A percentile compares a stretch with the other conserved stretches of the same genome.
These are phyloP conservation scores for Lethocerus indicus DNA, from an alignment of 1,140 invertebrate genomes.

Conservation along the genomic window DNA sequence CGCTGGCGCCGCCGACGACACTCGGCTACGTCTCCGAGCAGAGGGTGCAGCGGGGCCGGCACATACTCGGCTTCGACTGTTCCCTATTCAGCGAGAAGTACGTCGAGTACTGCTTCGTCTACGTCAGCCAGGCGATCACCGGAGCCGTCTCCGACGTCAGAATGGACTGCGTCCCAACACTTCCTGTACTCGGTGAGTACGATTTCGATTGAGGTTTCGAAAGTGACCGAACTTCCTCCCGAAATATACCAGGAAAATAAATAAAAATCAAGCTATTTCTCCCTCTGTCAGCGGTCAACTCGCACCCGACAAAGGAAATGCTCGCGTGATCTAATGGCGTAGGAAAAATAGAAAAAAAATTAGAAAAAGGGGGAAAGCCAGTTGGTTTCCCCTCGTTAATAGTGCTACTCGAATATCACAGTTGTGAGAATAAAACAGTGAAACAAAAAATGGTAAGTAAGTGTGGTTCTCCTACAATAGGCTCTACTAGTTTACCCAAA, in stretches of 20 bases:
- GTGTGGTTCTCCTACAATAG: too few relatives aligned
- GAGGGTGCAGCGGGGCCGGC: conserved; percentile 40
- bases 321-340: too few relatives aligned
- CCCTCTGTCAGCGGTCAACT: not conserved
- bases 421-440: too few relatives aligned
- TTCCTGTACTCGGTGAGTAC: conserved; percentile 50
- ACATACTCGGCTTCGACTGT: conserved; percentile 58
- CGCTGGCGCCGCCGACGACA: conserved; percentile 34
- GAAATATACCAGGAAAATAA: not conserved
- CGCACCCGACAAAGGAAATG: too few relatives aligned
- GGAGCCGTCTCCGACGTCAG: conserved; percentile 64
- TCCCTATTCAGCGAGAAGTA: conserved; percentile 64
- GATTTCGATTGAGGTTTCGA: not conserved
- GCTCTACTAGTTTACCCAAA: too few relatives aligned
- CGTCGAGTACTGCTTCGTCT: conserved; percentile 72
- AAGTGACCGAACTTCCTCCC: too few relatives aligned
- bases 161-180: conserved; percentile 61
- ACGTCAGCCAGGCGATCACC: conserved; percentile 62
- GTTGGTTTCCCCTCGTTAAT: too few relatives aligned
- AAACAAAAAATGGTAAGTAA: too few relatives aligned
- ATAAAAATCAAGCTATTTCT: not conserved
- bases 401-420: too few relatives aligned
- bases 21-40: conserved; percentile 47
- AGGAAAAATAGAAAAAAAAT: too few relatives aligned
- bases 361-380: too few relatives aligned